Evolutionary conservation across 53 echinoderm and acorn worm species (phyloP).

Genomic region (Astropecten irregularis): DNA sequence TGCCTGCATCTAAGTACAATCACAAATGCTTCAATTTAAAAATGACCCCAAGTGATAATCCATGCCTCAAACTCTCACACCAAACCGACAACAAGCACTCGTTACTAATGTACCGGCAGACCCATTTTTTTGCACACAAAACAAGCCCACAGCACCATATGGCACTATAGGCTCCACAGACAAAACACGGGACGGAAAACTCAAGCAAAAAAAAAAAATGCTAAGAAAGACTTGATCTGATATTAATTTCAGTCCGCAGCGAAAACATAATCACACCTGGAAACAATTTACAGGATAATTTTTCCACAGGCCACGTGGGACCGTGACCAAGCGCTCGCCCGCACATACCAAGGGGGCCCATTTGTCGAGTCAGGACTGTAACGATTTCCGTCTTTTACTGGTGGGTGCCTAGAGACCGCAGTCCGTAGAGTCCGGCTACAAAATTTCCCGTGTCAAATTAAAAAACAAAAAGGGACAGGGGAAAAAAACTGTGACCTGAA

Average conservation of each 20-base stretch:
- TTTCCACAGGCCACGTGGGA: background rate
- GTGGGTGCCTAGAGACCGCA: background rate
- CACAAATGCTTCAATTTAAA: no score
- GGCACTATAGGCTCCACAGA: no score
- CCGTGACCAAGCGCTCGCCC: conserved; percentile 22
- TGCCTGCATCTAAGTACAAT: no score
- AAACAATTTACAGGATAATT: conserved; percentile 44
- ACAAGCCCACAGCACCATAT: no score
- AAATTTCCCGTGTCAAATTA: background rate
- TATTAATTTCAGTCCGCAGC: background rate
- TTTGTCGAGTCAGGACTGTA: conserved; percentile 36
- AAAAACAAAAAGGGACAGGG: background rate
- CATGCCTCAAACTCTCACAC: no score
- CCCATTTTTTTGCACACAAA: no score
- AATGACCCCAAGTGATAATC: no score
- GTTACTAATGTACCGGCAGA: no score
- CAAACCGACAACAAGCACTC: no score
- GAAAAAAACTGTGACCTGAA: no score
- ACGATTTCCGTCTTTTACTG: background rate
- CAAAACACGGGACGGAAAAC: no score
- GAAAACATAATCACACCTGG: conserved; percentile 29
- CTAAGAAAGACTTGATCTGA: background rate
- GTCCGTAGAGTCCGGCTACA: background rate
- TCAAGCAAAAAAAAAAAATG: background rate
- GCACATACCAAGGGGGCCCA: conserved; percentile 11